Percentiles rank a stretch among this genome's conserved stretches.
These are phyloP conservation scores for Brachionus asplanchnoidis DNA, from an alignment of 1,140 invertebrate genomes.

Conservation along the genomic window DNA sequence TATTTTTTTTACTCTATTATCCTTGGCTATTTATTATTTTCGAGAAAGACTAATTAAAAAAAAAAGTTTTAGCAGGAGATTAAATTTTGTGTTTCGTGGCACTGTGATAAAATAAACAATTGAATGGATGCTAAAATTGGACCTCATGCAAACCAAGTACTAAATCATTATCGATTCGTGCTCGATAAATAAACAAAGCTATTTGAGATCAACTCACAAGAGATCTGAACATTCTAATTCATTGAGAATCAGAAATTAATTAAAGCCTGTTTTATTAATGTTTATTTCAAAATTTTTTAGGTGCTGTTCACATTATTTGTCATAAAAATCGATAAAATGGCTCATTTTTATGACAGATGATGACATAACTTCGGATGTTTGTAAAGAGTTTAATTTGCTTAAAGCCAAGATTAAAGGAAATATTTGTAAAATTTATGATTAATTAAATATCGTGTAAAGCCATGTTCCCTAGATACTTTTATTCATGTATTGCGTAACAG, in stretches of 20 bases:
- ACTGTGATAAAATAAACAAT: background rate
- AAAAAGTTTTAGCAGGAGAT: background rate
- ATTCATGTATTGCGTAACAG: background rate
- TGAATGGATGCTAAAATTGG: background rate
- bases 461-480: background rate
- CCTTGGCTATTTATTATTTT: background rate
- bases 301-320: background rate
- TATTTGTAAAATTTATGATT: background rate
- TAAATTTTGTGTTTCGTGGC: background rate
- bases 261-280: background rate
- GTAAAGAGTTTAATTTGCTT: background rate
- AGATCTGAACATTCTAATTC: background rate
- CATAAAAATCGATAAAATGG: background rate
- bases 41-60: background rate
- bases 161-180: background rate
- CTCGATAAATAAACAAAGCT: background rate
- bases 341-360: background rate
- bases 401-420: background rate
- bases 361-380: slow-evolving; percentile 1
- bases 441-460: slow-evolving; percentile 2
- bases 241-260: background rate
- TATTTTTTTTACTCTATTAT: background rate
- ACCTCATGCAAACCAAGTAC: background rate
- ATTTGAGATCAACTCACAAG: background rate
- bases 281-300: background rate